Base-by-base conservation (phyloP, 2,113 vertebrate species). In the Phalacrocorax brasilianus region DNA sequence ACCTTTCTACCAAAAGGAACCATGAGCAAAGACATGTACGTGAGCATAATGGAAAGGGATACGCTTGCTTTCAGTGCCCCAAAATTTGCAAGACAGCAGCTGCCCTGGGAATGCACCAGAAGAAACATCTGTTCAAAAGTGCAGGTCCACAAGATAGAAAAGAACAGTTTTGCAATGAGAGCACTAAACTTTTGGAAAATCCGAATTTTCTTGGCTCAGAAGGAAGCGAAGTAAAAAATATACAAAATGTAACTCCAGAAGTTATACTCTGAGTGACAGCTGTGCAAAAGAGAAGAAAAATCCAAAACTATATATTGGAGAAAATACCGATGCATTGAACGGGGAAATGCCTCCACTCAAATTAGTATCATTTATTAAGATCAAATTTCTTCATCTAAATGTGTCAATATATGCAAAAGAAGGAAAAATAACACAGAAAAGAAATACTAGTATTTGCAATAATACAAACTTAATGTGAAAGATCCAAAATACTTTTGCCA, bases 1-100 rank as follows among this genome's bases (percentile, higher is more conserved):
- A 99, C 82, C 99, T 99, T 47, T 99, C 99, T 95, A 99, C 99
- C 35, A 99, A 99, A 97, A 99, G 97, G 89, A 99, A 99, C 95
- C 99, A 99, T 0, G 99, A 99, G 97, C 99, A 99, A 97, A 99
- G 99, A 91, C 99, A 99, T 42, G 65, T 99, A 45, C 98, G 98
- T 50, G 97, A 98, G 81, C 98, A 98, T 11, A 97, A 97, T 35
- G 98, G 98, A 35, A 98, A 98, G 87, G 98, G 98, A 50, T 98
- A 97, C 0, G 97, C 97, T 82, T 99, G 98, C 94, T 98, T 98
- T 84, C 98, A 98, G 91, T 99, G 98, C 73, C 96, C 98, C 75
- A 98, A 99, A 94, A 98, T 98, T 74, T 99, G 98, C 88, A 99
- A 99, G 96, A 98, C 98, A 30, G 98, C 99, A n/a, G 97, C 98